Base-by-base conservation (phyloP, 2,797 vertebrate genomes). In the Lateolabrax maculatus region DNA sequence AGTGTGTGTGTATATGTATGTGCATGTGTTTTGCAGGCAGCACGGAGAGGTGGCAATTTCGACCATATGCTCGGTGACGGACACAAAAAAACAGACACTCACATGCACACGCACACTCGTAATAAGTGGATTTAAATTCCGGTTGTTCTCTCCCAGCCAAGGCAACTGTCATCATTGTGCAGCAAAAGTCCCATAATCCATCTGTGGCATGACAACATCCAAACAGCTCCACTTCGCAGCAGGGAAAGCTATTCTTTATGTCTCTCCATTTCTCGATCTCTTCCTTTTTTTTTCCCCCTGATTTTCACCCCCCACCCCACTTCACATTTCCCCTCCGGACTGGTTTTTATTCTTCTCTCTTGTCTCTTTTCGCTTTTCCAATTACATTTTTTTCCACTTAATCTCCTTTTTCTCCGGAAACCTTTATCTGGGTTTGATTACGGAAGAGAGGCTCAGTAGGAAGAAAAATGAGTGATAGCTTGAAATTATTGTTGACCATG, bases 141-240 rank as follows among this genome's bases (percentile, higher is more conserved):
- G 41, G 21, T 81, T 75, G 68, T 87, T 87, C 75, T 79, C 80
- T 80, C 63, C 29, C 5, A 23, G 86, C 85, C 84, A 76, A 86
- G 61, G 74, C 77, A 86, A 82, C 80, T 89, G 84, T 87, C 87
- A 86, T 89, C 77, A 73, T 36, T 85, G 77, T 62, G 80, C 76
- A 65, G 77, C 77, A 89, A 88, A 90, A 89, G 79, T 91, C 83
- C 86, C 80, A 84, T 91, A 90, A 93, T 92, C 89, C 90, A 92
- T 91, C 87, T 86, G 89, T 84, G 75, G 63, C 69, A 61, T 88
- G 89, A 85, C 90, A 79, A 81, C 80, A 73, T 71, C 63, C 76
- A 71, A 79, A 84, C 78, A 75, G 79, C 84, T 79, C 78, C 72
- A 60, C 80, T 88, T 71, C 48, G 23, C 75, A 78, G 65, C 53